Evolutionary conservation across 2,888 invertebrate species (phyloP).

Genomic region (Oxytorus armatus): DNA sequence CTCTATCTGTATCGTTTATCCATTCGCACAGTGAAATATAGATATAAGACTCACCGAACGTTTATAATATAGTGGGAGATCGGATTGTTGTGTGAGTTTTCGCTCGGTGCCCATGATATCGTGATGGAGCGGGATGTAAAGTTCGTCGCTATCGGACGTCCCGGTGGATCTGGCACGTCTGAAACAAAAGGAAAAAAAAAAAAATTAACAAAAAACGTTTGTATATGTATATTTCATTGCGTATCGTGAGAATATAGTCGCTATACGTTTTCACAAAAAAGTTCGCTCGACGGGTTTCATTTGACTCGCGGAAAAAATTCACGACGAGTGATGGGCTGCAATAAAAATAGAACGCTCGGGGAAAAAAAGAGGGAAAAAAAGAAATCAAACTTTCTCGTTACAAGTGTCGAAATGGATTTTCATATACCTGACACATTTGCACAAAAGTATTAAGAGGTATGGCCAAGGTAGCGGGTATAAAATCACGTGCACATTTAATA

Average conservation of each 20-base stretch:
- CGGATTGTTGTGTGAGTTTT: slow-evolving; percentile 89
- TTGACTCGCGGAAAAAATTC: slow-evolving; percentile 29
- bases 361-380: neutral
- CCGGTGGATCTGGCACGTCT: slow-evolving; percentile 90
- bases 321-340: neutral
- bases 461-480: too few species aligned
- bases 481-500: too few species aligned
- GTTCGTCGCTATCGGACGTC: slow-evolving; percentile 89
- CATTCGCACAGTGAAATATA: too few species aligned
- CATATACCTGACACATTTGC: too few species aligned
- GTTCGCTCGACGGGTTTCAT: neutral
- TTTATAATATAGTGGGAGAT: slow-evolving; percentile 90
- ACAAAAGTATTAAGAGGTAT: too few species aligned
- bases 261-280: neutral
- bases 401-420: neutral
- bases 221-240: neutral
- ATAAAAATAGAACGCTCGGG: neutral
- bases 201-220: slow-evolving; percentile 8
- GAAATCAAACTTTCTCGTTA: neutral
- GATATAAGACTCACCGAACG: slow-evolving; percentile 87
- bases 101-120: slow-evolving; percentile 91
- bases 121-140: slow-evolving; percentile 91
- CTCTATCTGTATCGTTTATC: too few species aligned
- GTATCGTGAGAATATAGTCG: neutral
- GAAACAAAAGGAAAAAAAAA: slow-evolving; percentile 78